A percentile compares a stretch with the other conserved stretches of the same genome.
These are phyloP conservation scores for Lasioglossum lativentre DNA, from an alignment of 2,888 invertebrate genomes.

Conservation along the genomic window DNA sequence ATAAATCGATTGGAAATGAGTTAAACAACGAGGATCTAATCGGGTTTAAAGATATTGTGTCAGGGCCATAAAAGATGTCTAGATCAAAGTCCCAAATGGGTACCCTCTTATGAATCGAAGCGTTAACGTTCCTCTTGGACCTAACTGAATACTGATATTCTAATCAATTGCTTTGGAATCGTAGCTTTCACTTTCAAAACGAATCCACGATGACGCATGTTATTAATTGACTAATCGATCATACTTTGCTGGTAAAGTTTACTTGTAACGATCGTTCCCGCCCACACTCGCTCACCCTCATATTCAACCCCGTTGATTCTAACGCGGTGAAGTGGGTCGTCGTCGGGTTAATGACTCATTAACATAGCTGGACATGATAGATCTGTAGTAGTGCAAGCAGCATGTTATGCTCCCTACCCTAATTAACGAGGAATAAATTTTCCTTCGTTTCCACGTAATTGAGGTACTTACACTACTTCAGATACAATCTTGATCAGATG, in stretches of 20 bases:
- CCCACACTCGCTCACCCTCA: background rate
- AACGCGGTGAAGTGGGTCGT: constrained; percentile 60
- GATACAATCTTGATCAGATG: background rate
- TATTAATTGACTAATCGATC: constrained; percentile 47
- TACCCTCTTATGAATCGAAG: background rate
- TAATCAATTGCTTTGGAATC: background rate
- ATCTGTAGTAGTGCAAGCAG: constrained; percentile 68
- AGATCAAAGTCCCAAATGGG: background rate
- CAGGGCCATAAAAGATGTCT: too few species aligned
- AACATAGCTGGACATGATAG: constrained; percentile 75
- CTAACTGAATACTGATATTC: background rate
- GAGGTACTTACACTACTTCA: background rate
- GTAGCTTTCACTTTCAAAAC: constrained; percentile 5
- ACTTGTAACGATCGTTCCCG: constrained; percentile 54
- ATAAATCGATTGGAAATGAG: too few species aligned
- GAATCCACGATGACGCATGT: constrained; percentile 20
- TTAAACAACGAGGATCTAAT: too few species aligned
- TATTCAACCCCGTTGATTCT: constrained; percentile 19
- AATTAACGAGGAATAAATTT: constrained; percentile 50
- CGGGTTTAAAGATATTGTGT: too few species aligned
- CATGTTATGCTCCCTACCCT: constrained; percentile 47
- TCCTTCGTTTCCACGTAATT: constrained; percentile 17
- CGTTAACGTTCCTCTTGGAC: background rate
- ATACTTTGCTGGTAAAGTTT: constrained; percentile 39
- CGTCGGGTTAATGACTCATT: constrained; percentile 75